Percentiles rank a stretch among this genome's conserved stretches.
Evolutionary conservation across 1,140 invertebrate genomes (phyloP).

Genomic region (Solenopsis fugax): DNA sequence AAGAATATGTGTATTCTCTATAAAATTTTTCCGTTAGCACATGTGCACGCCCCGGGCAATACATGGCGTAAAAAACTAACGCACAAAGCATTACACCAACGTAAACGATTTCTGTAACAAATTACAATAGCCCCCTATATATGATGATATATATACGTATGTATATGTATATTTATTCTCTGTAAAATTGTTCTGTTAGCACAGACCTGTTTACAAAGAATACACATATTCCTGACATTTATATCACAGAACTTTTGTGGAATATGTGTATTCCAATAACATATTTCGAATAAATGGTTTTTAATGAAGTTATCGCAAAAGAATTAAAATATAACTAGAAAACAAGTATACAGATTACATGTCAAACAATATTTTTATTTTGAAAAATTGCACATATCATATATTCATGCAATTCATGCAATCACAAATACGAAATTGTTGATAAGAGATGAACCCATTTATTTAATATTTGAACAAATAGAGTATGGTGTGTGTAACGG

Average conservation of each 20-base stretch:
- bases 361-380: conserved; percentile 3
- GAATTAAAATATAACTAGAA: conserved; percentile 41
- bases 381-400: background rate
- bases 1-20: background rate
- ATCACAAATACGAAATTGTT: background rate
- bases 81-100: background rate
- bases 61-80: conserved; percentile 4
- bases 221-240: background rate
- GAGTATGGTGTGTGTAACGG: background rate
- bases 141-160: too few relatives aligned
- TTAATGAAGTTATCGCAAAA: conserved; percentile 33
- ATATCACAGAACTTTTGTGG: background rate
- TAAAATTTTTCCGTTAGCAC: conserved; percentile 30
- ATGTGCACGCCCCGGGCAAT: background rate
- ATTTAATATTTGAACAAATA: conserved; percentile 36
- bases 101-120: background rate
- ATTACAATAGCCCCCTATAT: background rate
- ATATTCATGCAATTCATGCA: background rate
- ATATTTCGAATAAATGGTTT: conserved; percentile 22
- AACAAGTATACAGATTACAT: conserved; percentile 7
- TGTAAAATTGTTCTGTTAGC: too few relatives aligned
- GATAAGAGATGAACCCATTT: background rate
- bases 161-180: too few relatives aligned
- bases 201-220: background rate
- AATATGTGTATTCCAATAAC: background rate